Evolutionary conservation across 1,140 invertebrate species (phyloP), one percentile per base, ranked within the genome.

Genomic region (Chrysopa pallens): DNA sequence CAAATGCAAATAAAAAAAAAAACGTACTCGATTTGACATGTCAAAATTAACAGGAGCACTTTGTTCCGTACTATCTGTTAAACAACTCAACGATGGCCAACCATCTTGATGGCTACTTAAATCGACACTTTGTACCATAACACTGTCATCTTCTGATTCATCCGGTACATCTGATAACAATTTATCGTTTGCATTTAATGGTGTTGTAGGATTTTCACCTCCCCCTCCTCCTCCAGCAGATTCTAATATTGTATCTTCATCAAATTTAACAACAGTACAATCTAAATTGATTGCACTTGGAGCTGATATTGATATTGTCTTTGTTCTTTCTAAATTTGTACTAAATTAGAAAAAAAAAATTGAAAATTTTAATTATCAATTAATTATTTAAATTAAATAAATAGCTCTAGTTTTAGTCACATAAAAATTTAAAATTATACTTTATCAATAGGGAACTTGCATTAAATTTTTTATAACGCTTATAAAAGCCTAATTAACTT

Each of bases 11-110:
- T 15, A 36, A 23, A 7, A 27, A 40, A 13, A 11, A 42, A 46
- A 29, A 46, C 65, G 69, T 59, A 88, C 84, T 58, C 87, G 71
- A 61, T 95, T 96, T 7, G 83, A 86, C 72, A 91, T 80, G 57
- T 92, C 87, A 57, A 92, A 91, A 59, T 87, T 81, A 42, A 90
- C 77, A 5, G 84, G 84, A 27, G 80, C 84, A 58, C 81, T 85
- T 53, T 88, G 84, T 52, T 92, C 87, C 0, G 85, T 89, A 54
- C 82, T 86, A 49, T 88, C 84, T 0, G 85, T 89, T 14, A 86
- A 65, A 50, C 82, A 83, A 53, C 83, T 87, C 6, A 85, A 59
- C 3, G 83, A 85, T 43, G 80, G 73, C 63, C 82, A 86, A 42
- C 65, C 65, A 49, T 78, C 80, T 51, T 81, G 79, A 12, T 33